phyloP scores from a whole-genome alignment of 2,888 invertebrate species.

The Drosophila maculinotata region DNA sequence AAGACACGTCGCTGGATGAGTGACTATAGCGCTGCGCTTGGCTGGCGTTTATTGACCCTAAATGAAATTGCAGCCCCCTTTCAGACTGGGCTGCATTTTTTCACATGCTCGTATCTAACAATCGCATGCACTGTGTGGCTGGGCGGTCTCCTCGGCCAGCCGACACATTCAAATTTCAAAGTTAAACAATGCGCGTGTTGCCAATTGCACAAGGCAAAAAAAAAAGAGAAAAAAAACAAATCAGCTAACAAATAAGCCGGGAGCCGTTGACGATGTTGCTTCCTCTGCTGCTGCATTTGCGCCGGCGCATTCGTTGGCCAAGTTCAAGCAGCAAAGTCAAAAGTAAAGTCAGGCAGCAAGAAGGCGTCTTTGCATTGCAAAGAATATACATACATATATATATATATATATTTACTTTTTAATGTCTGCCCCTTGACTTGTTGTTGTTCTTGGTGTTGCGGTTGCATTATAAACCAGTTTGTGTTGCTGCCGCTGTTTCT shows the following conservation, averaged over 20 bases:
- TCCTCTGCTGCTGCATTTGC: slow-evolving; percentile 27
- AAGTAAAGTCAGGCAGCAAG: slow-evolving; percentile 27
- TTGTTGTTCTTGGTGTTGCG: slow-evolving; percentile 31
- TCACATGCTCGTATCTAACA: slow-evolving; percentile 45
- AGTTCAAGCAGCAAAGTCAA: slow-evolving; percentile 70
- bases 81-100: slow-evolving; percentile 10
- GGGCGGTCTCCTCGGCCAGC: not conserved
- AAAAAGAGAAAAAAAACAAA: slow-evolving; percentile 24
- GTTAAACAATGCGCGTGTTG: slow-evolving; percentile 56
- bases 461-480: slow-evolving; percentile 69
- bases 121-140: slow-evolving; percentile 47
- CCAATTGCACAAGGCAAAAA: slow-evolving; percentile 21
- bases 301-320: slow-evolving; percentile 55
- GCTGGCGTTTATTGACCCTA: slow-evolving; percentile 81
- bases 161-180: slow-evolving; percentile 66
- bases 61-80: slow-evolving; percentile 60
- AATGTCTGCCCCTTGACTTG: slow-evolving; percentile 15
- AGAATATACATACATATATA: slow-evolving; percentile 34
- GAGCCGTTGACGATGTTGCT: slow-evolving; percentile 7
- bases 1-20: slow-evolving; percentile 46
- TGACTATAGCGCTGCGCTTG: slow-evolving; percentile 46
- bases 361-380: slow-evolving; percentile 31
- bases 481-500: slow-evolving; percentile 37
- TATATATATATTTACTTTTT: slow-evolving; percentile 4
- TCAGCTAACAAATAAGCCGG: slow-evolving; percentile 49